Evolutionary conservation across 2,113 vertebrate species (phyloP).

Genomic region (Amphilophus citrinellus): DNA sequence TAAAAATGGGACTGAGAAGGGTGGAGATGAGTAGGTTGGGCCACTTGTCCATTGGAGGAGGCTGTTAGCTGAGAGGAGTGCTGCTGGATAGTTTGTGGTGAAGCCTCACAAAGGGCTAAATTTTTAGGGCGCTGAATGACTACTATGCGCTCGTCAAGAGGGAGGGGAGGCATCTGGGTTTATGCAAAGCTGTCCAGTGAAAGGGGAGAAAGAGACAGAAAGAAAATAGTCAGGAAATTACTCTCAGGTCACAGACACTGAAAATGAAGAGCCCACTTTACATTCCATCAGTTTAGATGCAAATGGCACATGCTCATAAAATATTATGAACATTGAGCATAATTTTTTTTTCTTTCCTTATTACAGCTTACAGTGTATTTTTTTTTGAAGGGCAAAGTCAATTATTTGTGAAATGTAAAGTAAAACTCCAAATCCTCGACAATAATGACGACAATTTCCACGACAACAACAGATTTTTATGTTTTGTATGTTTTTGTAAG

Average conservation of each 20-base stretch:
- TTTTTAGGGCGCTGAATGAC: constrained; percentile 86
- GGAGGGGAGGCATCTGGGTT: constrained; percentile 89
- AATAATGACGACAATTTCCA: constrained; percentile 14
- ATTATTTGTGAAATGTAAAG: constrained; percentile 58
- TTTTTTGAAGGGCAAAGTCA: background rate
- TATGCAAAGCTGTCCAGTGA: constrained; percentile 73
- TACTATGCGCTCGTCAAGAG: constrained; percentile 89
- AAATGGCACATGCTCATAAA: constrained; percentile 3
- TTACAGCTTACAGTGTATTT: background rate
- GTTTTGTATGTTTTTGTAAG: constrained; percentile 46
- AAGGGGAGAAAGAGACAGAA: constrained; percentile 47
- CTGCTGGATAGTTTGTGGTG: constrained; percentile 76
- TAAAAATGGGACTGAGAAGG: constrained; percentile 68
- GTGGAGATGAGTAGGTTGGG: constrained; percentile 67
- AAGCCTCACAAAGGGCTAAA: constrained; percentile 76
- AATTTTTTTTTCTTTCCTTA: background rate
- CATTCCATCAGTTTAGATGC: constrained; percentile 35
- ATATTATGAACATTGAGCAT: background rate
- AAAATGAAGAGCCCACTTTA: constrained; percentile 55
- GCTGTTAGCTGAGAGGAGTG: constrained; percentile 72
- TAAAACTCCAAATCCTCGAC: constrained; percentile 21
- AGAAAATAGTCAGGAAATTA: constrained; percentile 33
- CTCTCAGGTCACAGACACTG: background rate
- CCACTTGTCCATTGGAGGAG: constrained; percentile 59
- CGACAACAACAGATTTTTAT: background rate